Evolutionary conservation across 2,888 invertebrate species (phyloP), one percentile per base, ranked within the genome.

Genomic region (Azorinus chamasolen): DNA sequence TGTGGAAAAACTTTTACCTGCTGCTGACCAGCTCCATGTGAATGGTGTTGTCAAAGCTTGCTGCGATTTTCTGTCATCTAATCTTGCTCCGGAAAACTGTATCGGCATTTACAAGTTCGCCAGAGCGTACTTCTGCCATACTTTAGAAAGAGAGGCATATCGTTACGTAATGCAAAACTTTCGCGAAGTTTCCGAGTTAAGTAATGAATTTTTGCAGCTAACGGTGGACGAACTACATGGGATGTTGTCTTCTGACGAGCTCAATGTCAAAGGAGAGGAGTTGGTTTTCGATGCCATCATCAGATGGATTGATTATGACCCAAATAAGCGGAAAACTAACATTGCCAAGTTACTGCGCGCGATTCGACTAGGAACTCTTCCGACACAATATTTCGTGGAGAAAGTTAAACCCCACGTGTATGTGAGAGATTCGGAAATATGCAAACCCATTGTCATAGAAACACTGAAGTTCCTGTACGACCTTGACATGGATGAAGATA

Each of bases 391-490:
- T 93, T 98, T 98, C 93, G 95, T 97, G 92, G 97, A 98, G 92
- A 96, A 87, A 78, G 97, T 93, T 25, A 93, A 92, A 92, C 96
- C 96, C 81, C 97, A 98, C 92, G 96, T 96, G 0, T 97, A 96
- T 92, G 97, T 98, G 0, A 95, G 95, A 14, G 96, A 89, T 55
- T 87, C 80, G 61, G 96, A 97, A 81, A 95, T 95, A 12, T 97
- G 97, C 84, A 95, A 96, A 18, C 97, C 97, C 0, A 95, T 98
- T 80, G 96, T 98, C 79, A 97, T 98, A 41, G 97, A 98, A 92
- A 97, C 98, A 0, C 94, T 98, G 45, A 97, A 96, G 91, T 98
- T 98, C 93, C 94, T 98, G 54, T 97, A 97, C 93, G 97, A 98
- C 92, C 94, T 98, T 90, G 97, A 98, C 94, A 96, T 97, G 95